Evolutionary conservation across 1,140 invertebrate species (phyloP).

Genomic region (Mylabris phalerata): DNA sequence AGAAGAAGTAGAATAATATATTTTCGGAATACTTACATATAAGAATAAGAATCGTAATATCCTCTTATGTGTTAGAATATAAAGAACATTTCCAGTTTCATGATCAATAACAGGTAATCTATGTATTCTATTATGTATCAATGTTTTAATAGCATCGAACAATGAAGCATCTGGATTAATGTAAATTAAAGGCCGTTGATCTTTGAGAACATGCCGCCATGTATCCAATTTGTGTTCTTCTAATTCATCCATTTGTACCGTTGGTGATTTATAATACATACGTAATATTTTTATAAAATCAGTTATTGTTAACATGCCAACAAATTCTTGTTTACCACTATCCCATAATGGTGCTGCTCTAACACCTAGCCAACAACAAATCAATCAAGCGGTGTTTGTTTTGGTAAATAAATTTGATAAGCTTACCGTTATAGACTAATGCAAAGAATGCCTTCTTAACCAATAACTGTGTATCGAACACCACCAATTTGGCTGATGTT

Average conservation of each 20-base stretch:
- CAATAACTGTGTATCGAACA: slow-evolving; percentile 97
- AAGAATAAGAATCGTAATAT: slow-evolving; percentile 97
- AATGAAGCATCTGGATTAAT: slow-evolving; percentile 84
- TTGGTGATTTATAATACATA: slow-evolving; percentile 93
- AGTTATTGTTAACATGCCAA: slow-evolving; percentile 98
- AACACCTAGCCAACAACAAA: slow-evolving; percentile 57
- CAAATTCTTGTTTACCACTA: slow-evolving; percentile 80
- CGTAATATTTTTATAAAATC: slow-evolving; percentile 99
- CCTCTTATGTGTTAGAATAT: slow-evolving; percentile 98
- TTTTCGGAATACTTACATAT: slow-evolving; percentile 83
- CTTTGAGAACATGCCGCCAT: slow-evolving; percentile 79
- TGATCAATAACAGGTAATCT: slow-evolving; percentile 94
- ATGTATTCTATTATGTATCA: slow-evolving; percentile 93
- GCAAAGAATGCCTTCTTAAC: slow-evolving; percentile 99
- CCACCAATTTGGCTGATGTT: slow-evolving; percentile 96
- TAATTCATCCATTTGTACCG: slow-evolving; percentile 88
- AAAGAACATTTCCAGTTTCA: slow-evolving; percentile 92
- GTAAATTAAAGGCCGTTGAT: slow-evolving; percentile 74
- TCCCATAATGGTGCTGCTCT: slow-evolving; percentile 98
- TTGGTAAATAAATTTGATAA: not conserved
- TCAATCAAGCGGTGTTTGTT: not conserved
- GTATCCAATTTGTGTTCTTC: slow-evolving; percentile 96
- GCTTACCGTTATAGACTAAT: slow-evolving; percentile 92
- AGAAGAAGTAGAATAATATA: not conserved
- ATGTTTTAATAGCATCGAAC: slow-evolving; percentile 86